Percentiles rank a stretch among this genome's conserved stretches.
Evolutionary conservation across 2,113 vertebrate species (phyloP).

Genomic region (Colaptes auratus): DNA sequence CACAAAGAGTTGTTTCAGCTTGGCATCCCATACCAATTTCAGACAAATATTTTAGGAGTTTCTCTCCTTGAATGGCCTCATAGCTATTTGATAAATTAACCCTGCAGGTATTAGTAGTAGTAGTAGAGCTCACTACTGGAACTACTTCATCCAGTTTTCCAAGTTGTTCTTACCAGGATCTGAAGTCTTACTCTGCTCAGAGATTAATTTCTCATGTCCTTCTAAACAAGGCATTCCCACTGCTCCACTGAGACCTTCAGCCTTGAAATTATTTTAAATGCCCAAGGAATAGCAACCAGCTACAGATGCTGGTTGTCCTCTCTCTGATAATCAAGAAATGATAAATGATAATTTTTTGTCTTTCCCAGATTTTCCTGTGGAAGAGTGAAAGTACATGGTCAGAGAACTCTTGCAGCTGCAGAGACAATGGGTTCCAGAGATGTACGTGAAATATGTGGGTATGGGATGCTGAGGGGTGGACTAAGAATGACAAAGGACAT

Average conservation of each 20-base stretch:
- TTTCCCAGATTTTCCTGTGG: not conserved
- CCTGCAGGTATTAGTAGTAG: not conserved
- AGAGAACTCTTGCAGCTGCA: not conserved
- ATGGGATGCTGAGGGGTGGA: not conserved
- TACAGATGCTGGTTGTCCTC: not conserved
- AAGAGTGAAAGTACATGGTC: not conserved
- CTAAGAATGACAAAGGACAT: not conserved
- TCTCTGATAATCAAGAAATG: not conserved
- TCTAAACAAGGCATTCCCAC: not conserved
- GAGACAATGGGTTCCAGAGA: not conserved
- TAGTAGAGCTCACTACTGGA: not conserved
- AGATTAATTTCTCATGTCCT: not conserved
- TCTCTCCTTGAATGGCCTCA: not conserved
- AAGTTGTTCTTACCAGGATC: not conserved
- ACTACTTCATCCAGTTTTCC: not conserved
- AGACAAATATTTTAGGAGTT: not conserved
- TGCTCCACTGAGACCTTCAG: not conserved
- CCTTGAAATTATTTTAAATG: not conserved
- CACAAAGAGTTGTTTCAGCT: not conserved
- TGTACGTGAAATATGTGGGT: accelerated
- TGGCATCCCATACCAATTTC: not conserved
- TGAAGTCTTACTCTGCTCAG: not conserved
- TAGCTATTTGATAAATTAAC: not conserved
- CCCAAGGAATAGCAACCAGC: not conserved
- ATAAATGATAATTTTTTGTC: not conserved